Base-by-base conservation (phyloP, 2,888 invertebrate genomes). In the Drosophila nr. medialis region DNA sequence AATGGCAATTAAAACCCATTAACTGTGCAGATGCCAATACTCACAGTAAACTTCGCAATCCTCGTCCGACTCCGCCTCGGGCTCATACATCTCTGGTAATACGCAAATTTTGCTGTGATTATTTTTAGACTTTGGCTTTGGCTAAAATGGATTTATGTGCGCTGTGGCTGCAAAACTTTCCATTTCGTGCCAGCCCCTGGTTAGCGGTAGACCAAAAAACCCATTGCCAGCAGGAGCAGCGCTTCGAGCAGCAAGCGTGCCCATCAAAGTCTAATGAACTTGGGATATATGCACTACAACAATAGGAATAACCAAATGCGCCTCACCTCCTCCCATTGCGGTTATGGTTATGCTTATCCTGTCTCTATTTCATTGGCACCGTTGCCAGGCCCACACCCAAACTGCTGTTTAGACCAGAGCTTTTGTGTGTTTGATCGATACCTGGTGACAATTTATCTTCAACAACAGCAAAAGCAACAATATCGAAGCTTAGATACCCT, bases 11-110 rank as follows among this genome's bases (percentile, higher is more conserved):
- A 54, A 54, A 18, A 3, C 40, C 24, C 29, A 13, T 27, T n/a
- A 5, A 40, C 40, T 11, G 21, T n/a, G 42, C 15, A 38, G 27
- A 48, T 34, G 40, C 45, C 27, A 40, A 30, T 66, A 91, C 93
- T 93, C 83, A 93, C 93, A 93, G 78, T 93, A 93, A 77, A 93
- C 92, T 79, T 92, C 93, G 72, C 90, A 91, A 71, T 93, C 93
- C 72, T 93, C 93, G 75, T 93, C 93, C 86, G 93, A 93, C 73
- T 93, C 93, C 59, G 83, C 85, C 84, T 92, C 93, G 74, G 85
- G 86, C 68, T 92, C 92, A 56, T 86, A 86, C 92, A 91, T 90
- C 80, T 89, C 84, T 89, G 81, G 29, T 51, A 51, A 49, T 68
- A 49, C 32, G 73, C 59, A 55, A 64, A 54, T 58, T 48, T 15